A percentile compares a stretch with the other conserved stretches of the same genome.
Conservation (phyloP, 2,888 invertebrate genomes). For the Pandemis corylana region DNA sequence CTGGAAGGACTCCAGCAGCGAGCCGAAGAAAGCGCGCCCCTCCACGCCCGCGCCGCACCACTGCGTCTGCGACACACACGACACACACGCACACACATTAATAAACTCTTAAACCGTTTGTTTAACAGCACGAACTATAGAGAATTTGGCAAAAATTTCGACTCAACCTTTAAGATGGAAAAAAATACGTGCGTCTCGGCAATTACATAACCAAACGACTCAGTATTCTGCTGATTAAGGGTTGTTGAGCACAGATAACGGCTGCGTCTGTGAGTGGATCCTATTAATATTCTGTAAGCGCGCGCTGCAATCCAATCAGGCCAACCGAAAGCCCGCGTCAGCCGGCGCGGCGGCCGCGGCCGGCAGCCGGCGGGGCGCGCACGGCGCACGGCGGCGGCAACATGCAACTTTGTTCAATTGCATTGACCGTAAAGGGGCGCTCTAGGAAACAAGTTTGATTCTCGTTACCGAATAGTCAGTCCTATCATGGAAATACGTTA, state of each 20-base stretch:
- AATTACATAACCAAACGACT: not conserved
- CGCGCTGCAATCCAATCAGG: not conserved
- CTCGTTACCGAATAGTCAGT: not conserved
- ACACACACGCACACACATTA: not conserved
- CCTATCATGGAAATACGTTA: too few species aligned
- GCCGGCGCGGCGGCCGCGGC: too few species aligned
- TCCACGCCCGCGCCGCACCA: slow-evolving; percentile 16
- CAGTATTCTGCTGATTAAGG: not conserved
- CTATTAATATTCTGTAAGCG: not conserved
- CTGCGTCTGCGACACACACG: slow-evolving; percentile 11
- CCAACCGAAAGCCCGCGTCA: not conserved
- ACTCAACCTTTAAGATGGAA: too few species aligned
- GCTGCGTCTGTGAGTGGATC: not conserved
- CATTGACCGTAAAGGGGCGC: not conserved
- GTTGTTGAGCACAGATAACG: not conserved
- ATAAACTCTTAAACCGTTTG: not conserved
- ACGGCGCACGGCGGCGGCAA: too few species aligned
- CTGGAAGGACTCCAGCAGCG: slow-evolving; percentile 24
- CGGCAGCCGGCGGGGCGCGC: too few species aligned
- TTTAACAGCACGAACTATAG: not conserved
- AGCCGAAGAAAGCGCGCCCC: slow-evolving; percentile 35
- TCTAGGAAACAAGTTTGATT: not conserved
- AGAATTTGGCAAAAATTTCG: not conserved
- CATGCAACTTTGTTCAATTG: not conserved
- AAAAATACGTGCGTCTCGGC: too few species aligned